Evolutionary conservation across 2,113 vertebrate genomes (phyloP).

Genomic region (Bubalus kerabau): DNA sequence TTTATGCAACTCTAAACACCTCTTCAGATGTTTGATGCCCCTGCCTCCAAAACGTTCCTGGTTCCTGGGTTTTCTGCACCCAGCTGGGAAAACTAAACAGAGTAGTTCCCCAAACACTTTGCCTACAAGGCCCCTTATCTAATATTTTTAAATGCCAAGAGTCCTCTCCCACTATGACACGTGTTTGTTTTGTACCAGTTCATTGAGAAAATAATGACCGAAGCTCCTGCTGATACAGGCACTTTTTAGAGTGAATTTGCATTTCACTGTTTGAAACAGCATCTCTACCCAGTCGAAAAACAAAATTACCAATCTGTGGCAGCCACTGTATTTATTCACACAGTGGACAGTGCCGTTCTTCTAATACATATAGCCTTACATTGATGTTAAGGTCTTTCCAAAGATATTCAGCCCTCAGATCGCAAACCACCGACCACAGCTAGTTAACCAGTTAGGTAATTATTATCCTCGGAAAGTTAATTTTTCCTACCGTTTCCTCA

Average conservation of each 20-base stretch:
- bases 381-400: background rate
- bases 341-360: too few species aligned
- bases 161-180: background rate
- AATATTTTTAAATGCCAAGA: background rate
- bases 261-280: background rate
- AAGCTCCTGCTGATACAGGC: background rate
- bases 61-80: background rate
- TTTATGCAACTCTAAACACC: background rate
- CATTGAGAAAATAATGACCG: background rate
- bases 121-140: background rate
- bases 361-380: background rate
- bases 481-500: background rate
- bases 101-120: background rate
- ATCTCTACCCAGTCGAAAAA: background rate
- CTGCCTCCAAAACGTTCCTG: background rate
- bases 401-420: background rate
- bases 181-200: background rate
- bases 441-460: conserved; percentile 12
- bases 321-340: background rate
- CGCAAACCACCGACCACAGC: background rate
- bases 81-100: background rate
- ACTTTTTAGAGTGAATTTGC: background rate
- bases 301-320: background rate
- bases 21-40: background rate
- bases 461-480: background rate